Base-by-base conservation (phyloP, 2,888 invertebrate species). In the Biston stratarius region DNA sequence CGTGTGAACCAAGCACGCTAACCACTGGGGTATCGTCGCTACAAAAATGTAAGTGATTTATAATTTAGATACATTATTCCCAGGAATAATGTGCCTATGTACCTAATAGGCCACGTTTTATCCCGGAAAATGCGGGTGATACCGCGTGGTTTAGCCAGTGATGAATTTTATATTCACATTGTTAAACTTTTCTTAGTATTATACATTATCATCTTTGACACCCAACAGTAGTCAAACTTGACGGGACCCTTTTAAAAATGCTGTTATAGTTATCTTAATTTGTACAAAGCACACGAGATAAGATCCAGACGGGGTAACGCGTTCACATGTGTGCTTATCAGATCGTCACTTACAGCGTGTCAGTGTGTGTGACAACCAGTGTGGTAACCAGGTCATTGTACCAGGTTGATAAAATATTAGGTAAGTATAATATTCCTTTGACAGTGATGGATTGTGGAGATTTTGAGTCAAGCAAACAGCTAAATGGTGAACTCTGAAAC, bases 371-470 rank as follows among this genome's bases (percentile, higher is more conserved):
- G 79, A 85, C 83, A 82, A 87, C n/a, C n/a, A n/a, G n/a, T n/a
- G n/a, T 88, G 87, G 75, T 80, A 86, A 88, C 77, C 85, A 86
- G 92, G 91, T 91, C 91, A 91, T 87, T 82, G 92, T 83, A 86
- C 91, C 77, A 77, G 75, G 76, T 80, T 88, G 87, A 91, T 90
- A 91, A 90, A 87, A 85, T 77, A 73, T 70, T 68, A 70, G 79
- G 83, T 84, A 42, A 51, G 49, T 33, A 59, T 33, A 59, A 86
- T 82, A 80, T 80, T 83, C 77, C 79, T 38, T 6, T 83, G 92
- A 91, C 93, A 90, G 85, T 93, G 93, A 94, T 92, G 88, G 91
- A 94, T 92, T 86, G 88, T 82, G 80, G 80, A 88, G 87, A 88
- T 84, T 85, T 89, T 83, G 87, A 84, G 85, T 87, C 86, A 80